phyloP scores from a whole-genome alignment of 2,888 invertebrate genomes.

The Athalia cordata region DNA sequence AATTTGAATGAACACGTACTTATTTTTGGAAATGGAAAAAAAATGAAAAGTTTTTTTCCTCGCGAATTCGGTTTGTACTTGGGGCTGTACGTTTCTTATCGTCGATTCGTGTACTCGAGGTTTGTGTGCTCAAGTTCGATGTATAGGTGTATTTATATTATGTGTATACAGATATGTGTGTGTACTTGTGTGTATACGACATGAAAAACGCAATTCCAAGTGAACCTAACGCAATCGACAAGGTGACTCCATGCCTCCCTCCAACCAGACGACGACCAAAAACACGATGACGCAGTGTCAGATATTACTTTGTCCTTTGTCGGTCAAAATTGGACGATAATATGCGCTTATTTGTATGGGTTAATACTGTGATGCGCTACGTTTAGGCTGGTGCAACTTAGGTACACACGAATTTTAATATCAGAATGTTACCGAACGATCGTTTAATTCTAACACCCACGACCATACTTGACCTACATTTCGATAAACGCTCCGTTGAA shows the following conservation, averaged over 20 bases:
- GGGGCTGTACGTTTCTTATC: not conserved
- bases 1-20: no score
- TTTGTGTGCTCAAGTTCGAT: no score
- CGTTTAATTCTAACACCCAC: no score
- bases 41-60: not conserved
- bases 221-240: conserved; percentile 38
- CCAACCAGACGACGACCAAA: conserved; percentile 19
- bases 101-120: no score
- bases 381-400: no score
- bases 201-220: conserved; percentile 36
- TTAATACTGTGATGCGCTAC: not conserved
- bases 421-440: no score
- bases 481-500: no score
- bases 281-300: conserved; percentile 34
- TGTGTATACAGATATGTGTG: not conserved
- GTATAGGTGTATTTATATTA: not conserved
- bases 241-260: conserved; percentile 21
- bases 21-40: no score
- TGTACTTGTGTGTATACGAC: not conserved
- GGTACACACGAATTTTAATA: no score
- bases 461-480: no score
- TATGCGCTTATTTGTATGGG: not conserved
- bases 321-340: conserved; percentile 51
- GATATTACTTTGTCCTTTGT: conserved; percentile 50
- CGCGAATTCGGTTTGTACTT: not conserved